Conservation (phyloP, 2,113 vertebrate species). For the Centrocercus urophasianus region DNA sequence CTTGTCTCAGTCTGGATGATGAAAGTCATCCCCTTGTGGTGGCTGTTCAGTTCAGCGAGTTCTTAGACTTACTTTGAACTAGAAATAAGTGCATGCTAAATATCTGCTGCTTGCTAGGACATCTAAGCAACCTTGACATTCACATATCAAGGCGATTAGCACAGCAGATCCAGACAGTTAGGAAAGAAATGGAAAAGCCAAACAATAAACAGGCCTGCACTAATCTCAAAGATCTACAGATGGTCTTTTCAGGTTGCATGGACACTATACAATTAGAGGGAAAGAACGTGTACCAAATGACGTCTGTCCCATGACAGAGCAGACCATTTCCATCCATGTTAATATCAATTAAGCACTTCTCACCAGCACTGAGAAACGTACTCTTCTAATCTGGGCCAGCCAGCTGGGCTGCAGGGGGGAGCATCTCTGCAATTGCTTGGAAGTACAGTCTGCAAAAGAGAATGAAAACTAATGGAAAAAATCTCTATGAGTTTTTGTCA, state of each 20-base stretch:
- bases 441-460: neutral
- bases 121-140: neutral
- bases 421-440: neutral
- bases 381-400: neutral
- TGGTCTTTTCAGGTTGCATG: slow-evolving; percentile 52
- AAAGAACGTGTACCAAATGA: slow-evolving; percentile 29
- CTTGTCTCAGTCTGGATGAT: neutral
- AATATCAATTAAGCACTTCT: slow-evolving; percentile 55
- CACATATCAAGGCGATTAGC: slow-evolving; percentile 1
- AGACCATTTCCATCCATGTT: slow-evolving; percentile 23
- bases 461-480: neutral
- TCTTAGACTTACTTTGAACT: neutral
- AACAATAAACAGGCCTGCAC: slow-evolving; percentile 42
- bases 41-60: neutral
- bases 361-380: neutral
- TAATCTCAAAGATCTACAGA: slow-evolving; percentile 65
- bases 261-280: neutral
- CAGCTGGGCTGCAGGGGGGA: neutral
- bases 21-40: neutral
- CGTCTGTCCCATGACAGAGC: slow-evolving; percentile 9
- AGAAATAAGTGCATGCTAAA: neutral
- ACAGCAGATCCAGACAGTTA: slow-evolving; percentile 18
- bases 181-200: slow-evolving; percentile 30
- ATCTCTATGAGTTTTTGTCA: neutral
- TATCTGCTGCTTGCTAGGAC: neutral